A percentile compares a stretch with the other conserved stretches of the same genome.
Conservation (phyloP, 1,140 invertebrate species). For the Anastrepha obliqua region DNA sequence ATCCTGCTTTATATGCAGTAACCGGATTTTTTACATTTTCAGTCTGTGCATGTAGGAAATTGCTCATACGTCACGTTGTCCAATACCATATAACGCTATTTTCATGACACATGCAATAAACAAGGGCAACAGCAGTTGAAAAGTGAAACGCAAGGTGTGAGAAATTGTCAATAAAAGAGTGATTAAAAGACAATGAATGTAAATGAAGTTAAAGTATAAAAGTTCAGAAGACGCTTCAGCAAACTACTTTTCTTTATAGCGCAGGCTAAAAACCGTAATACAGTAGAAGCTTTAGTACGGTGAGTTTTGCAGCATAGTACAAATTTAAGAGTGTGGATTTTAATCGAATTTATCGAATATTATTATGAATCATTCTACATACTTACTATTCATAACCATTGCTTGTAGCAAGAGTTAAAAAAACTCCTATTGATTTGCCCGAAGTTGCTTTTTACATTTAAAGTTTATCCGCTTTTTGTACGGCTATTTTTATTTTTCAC, state of each 20-base stretch:
- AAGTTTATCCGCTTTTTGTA: too few relatives aligned
- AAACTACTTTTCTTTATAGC: neutral
- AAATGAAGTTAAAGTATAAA: neutral
- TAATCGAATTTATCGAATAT: too few relatives aligned
- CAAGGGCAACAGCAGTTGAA: neutral
- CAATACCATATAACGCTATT: neutral
- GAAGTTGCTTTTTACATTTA: too few relatives aligned
- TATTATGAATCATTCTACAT: too few relatives aligned
- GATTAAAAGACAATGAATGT: slow-evolving; percentile 9
- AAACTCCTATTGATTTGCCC: too few relatives aligned
- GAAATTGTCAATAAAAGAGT: slow-evolving; percentile 8
- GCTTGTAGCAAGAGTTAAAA: too few relatives aligned
- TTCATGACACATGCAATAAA: slow-evolving; percentile 4
- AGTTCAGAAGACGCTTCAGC: neutral
- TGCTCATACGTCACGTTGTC: slow-evolving; percentile 1
- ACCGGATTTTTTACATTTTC: neutral
- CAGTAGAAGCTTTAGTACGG: too few relatives aligned
- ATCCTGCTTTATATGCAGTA: neutral
- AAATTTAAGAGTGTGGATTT: too few relatives aligned
- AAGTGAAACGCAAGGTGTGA: neutral
- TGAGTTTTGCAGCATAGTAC: too few relatives aligned
- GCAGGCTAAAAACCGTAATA: neutral
- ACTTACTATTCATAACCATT: too few relatives aligned
- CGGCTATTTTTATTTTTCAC: too few relatives aligned
- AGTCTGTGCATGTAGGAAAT: neutral